Evolutionary conservation across 2,113 vertebrate species (phyloP), one percentile per base, ranked within the genome.

Genomic region (Trematocara unimaculatum): DNA sequence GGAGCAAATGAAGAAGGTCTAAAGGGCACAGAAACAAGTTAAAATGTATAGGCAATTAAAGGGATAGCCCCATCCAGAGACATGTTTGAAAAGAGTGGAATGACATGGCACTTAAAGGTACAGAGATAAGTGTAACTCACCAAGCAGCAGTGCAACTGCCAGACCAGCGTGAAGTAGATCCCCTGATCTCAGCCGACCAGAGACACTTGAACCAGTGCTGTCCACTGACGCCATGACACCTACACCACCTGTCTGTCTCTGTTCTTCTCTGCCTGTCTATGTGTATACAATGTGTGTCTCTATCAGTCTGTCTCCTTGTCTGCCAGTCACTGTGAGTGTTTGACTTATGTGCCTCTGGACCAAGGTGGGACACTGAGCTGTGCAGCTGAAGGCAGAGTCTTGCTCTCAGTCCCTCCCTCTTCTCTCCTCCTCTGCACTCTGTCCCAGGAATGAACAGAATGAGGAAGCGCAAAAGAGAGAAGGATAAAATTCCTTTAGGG

Each of bases 151-250:
- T 14, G 79, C 84, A 85, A 95, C 62, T 89, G 55, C 85, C 77
- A 96, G 86, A 70, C 92, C 92, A 80, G 86, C 79, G 31, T 95
- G 92, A 87, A 95, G 92, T 62, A 94, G 60, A 89, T 95, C 93
- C 85, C 92, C 94, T 72, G 92, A 91, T 92, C 88, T 91, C 79
- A 81, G 79, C 35, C 92, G 90, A 33, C 92, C 79, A 53, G 91
- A 88, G 88, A 92, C 90, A 85, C 90, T 92, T 12, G 82, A 92
- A 93, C 92, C 86, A 29, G 62, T 58, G 85, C 88, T 88, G 90
- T 94, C 93, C 92, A 87, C 81, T 86, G 93, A 90, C 92, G 94
- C 95, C 94, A 95, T 96, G 93, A 92, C 93, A 88, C 90, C 90
- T 33, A 86, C 64, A 47, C 64, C 87, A 60, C 88, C 79, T 78